Conservation (phyloP, 2,797 vertebrate species). For the Ptychadena robeensis region DNA sequence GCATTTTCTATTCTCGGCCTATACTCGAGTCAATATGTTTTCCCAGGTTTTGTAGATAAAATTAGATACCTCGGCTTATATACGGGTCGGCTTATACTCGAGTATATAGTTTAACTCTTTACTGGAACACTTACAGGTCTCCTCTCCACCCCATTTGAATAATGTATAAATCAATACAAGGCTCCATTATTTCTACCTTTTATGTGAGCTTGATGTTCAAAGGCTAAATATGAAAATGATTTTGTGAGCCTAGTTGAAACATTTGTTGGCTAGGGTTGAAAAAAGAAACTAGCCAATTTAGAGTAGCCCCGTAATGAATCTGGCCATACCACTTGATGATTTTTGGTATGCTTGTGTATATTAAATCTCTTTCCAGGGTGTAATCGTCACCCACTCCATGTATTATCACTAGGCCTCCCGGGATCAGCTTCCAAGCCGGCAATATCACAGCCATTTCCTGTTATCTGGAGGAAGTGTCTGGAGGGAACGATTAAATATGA, state of each 20-base stretch:
- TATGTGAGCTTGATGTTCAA: too few relatives aligned
- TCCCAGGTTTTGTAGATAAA: too few relatives aligned
- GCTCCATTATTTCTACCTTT: too few relatives aligned
- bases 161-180: too few relatives aligned
- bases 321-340: neutral
- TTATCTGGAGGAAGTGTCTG: conserved; percentile 48
- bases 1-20: too few relatives aligned
- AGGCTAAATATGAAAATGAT: too few relatives aligned
- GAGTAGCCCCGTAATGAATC: neutral
- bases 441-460: conserved; percentile 40
- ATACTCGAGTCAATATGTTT: too few relatives aligned
- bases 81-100: too few relatives aligned
- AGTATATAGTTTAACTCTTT: too few relatives aligned
- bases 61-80: too few relatives aligned
- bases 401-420: neutral
- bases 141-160: too few relatives aligned
- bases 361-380: neutral
- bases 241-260: neutral
- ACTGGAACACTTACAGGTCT: too few relatives aligned
- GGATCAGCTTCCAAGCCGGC: conserved; percentile 28
- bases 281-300: neutral
- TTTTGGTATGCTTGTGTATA: neutral
- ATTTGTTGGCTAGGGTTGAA: neutral
- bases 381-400: conserved; percentile 24
- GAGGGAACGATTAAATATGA: conserved; percentile 53